These are phyloP conservation scores for Callinectes sapidus DNA, from an alignment of 2,888 invertebrate species.

Conservation along the genomic window DNA sequence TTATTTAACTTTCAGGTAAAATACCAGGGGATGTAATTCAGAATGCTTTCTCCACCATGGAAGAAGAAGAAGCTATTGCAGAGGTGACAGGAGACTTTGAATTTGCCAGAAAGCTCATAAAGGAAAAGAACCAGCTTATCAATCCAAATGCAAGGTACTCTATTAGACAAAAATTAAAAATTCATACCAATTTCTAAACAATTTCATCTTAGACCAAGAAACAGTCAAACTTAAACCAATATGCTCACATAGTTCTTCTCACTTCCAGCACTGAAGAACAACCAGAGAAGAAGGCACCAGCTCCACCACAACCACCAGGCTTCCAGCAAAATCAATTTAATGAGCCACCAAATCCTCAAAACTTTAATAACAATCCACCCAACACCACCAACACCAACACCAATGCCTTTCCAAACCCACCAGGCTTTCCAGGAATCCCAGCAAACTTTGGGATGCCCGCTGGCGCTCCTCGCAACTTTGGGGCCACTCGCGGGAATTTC, in stretches of 20 bases:
- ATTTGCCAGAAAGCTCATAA: constrained; percentile 70
- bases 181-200: neutral
- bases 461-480: constrained; percentile 44
- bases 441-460: constrained; percentile 25
- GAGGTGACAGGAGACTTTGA: constrained; percentile 69
- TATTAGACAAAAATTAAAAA: neutral
- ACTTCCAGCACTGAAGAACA: neutral
- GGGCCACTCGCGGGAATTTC: constrained; percentile 55
- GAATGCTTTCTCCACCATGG: constrained; percentile 68
- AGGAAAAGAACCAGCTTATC: constrained; percentile 69
- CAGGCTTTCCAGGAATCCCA: constrained; percentile 28
- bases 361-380: constrained; percentile 3
- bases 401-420: constrained; percentile 25
- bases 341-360: constrained; percentile 44
- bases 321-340: constrained; percentile 43
- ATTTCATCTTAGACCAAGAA: neutral
- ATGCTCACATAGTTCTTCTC: neutral
- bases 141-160: constrained; percentile 68
- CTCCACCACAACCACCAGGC: constrained; percentile 28
- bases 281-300: neutral
- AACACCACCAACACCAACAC: neutral
- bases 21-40: constrained; percentile 68
- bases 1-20: constrained; percentile 54
- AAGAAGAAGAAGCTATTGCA: constrained; percentile 70
- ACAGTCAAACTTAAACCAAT: neutral